phyloP scores from a whole-genome alignment of 2,888 invertebrate genomes.

The Oligia strigilis region DNA sequence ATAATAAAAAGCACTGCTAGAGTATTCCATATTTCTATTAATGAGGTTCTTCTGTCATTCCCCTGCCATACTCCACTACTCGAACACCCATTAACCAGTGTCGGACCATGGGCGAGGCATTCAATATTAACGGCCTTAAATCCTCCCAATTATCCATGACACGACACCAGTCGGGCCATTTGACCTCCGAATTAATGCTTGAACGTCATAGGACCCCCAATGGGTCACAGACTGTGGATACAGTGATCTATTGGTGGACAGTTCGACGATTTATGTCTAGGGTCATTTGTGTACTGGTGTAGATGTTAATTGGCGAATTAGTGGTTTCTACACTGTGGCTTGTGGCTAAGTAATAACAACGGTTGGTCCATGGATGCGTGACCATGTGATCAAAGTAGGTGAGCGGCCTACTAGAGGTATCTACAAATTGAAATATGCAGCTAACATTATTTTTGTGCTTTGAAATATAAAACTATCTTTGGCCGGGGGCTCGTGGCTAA shows the following conservation, averaged over 20 bases:
- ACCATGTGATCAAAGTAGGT: background rate
- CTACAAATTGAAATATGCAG: background rate
- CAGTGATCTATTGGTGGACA: conserved; percentile 25
- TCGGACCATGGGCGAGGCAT: conserved; percentile 53
- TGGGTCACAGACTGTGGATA: conserved; percentile 22
- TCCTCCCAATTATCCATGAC: conserved; percentile 62
- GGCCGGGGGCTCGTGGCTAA: too few species aligned
- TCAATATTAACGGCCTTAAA: conserved; percentile 65
- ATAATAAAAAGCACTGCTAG: background rate
- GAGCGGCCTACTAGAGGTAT: background rate
- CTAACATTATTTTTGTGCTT: background rate
- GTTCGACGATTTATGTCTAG: conserved; percentile 14
- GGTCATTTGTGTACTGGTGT: background rate
- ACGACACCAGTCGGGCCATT: conserved; percentile 50
- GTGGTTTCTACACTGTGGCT: background rate
- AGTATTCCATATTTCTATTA: background rate
- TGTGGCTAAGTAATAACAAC: background rate
- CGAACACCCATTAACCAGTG: conserved; percentile 53
- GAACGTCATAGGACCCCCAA: conserved; percentile 34
- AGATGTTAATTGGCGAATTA: background rate
- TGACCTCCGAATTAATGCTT: conserved; percentile 58
- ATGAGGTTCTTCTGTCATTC: conserved; percentile 28
- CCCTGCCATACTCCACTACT: background rate
- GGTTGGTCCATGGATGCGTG: background rate
- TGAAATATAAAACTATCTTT: background rate